Base-by-base conservation (phyloP, 2,113 vertebrate species). In the Nothocercus nigrocapillus region DNA sequence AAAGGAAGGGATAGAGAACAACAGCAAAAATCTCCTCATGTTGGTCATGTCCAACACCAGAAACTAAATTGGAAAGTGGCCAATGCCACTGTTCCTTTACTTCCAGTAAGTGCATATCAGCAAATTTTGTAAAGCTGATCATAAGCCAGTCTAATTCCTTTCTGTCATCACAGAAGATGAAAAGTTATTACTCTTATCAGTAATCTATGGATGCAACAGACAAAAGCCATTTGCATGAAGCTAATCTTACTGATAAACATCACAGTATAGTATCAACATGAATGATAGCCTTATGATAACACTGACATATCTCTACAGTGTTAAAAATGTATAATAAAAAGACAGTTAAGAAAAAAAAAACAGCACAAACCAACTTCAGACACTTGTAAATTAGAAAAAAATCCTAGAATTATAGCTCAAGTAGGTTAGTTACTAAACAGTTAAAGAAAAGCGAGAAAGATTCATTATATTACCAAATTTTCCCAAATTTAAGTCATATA, bases 31-130 rank as follows among this genome's bases (percentile, higher is more conserved):
- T 44, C 28, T 72, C 47, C 17, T 87, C 83, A 32, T 36, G 36
- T 36, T 61, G 28, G 12, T 28, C 40, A 30, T 16, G 27, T 82
- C 72, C 63, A 93, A 51, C 25, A n/a, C 62, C 58, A 77, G 11
- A 90, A 94, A 85, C 45, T 40, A 79, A 16, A 72, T 19, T 56
- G 66, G 51, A 95, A 92, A 96, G 66, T 32, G 30, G 22, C 84
- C 40, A 36, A 62, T 91, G 64, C 82, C 63, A 34, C 58, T 73
- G 11, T 58, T 82, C 22, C 24, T 80, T 85, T 93, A 80, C 34
- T 53, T 66, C 30, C 27, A 25, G 38, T 58, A 75, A 75, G 58
- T 54, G n/a, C 21, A 13, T 58, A 58, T n/a, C 36, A 58, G 53
- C 36, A 69, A 58, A 53, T 76, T 82, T 82, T 95, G 20, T 40